These are phyloP conservation scores for Sesia apiformis DNA, from an alignment of 2,888 invertebrate species.

Conservation along the genomic window DNA sequence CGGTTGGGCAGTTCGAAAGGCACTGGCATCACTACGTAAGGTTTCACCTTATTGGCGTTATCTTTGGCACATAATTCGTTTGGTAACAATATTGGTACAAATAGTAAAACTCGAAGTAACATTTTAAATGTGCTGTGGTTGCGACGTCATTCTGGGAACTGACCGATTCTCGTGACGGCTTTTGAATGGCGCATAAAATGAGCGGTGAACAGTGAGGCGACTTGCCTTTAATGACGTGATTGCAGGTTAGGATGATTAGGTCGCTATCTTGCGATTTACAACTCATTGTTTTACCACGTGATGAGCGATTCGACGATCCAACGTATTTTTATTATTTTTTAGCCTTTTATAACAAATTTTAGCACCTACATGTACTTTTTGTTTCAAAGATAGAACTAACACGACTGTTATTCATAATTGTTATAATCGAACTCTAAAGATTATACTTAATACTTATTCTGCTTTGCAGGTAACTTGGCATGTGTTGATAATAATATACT, in stretches of 20 bases:
- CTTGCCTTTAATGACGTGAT: slow-evolving; percentile 48
- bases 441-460: too few relatives aligned
- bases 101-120: slow-evolving; percentile 34
- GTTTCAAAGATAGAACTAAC: background rate
- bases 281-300: slow-evolving; percentile 30
- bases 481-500: too few relatives aligned
- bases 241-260: slow-evolving; percentile 49
- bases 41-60: slow-evolving; percentile 23
- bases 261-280: slow-evolving; percentile 51
- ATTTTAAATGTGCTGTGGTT: slow-evolving; percentile 58
- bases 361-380: background rate
- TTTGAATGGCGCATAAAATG: slow-evolving; percentile 25
- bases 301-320: background rate
- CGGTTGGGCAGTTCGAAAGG: slow-evolving; percentile 54
- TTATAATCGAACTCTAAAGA: too few relatives aligned
- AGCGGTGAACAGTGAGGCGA: slow-evolving; percentile 34
- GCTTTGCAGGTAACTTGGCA: too few relatives aligned
- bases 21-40: slow-evolving; percentile 39
- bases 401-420: too few relatives aligned
- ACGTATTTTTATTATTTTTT: background rate
- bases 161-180: slow-evolving; percentile 38
- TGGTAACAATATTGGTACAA: slow-evolving; percentile 20
- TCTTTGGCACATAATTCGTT: slow-evolving; percentile 21
- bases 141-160: slow-evolving; percentile 60
- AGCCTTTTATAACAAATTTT: background rate